Conservation (phyloP, 2,797 vertebrate species). For the Myotis vivesi region DNA sequence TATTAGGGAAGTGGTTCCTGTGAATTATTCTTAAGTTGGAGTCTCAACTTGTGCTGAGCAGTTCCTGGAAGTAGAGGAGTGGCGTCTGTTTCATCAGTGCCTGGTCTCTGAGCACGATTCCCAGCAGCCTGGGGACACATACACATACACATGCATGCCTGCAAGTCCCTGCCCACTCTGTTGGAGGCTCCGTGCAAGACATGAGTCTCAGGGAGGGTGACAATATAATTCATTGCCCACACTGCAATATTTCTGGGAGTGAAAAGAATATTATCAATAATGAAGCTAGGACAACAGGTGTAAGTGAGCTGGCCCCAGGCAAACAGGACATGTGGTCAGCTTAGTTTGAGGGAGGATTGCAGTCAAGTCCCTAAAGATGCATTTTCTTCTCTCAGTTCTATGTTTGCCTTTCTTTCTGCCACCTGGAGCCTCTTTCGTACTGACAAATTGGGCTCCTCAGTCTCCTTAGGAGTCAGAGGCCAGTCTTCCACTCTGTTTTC, state of each 20-base stretch:
- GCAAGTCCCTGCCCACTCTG: neutral
- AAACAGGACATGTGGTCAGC: neutral
- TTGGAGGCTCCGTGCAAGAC: neutral
- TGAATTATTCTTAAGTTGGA: neutral
- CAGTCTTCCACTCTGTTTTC: neutral
- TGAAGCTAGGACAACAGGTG: neutral
- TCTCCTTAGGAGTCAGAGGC: neutral
- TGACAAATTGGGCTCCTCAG: neutral
- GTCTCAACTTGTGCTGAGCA: neutral
- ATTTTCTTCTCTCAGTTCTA: neutral
- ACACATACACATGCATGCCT: accelerated
- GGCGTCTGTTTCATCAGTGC: neutral
- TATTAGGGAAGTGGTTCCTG: conserved; percentile 30
- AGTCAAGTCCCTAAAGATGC: neutral
- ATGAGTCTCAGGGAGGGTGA: neutral
- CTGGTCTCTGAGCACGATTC: neutral
- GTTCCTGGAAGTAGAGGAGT: neutral
- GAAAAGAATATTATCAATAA: neutral
- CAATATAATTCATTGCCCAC: neutral
- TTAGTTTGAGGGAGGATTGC: neutral
- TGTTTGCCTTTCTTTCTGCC: neutral
- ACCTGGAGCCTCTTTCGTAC: neutral
- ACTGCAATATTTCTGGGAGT: neutral
- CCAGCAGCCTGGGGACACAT: neutral
- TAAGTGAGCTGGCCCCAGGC: neutral